These are phyloP conservation scores for Eulemur albifrons DNA, from an alignment of 2,797 vertebrate genomes.

Conservation along the genomic window DNA sequence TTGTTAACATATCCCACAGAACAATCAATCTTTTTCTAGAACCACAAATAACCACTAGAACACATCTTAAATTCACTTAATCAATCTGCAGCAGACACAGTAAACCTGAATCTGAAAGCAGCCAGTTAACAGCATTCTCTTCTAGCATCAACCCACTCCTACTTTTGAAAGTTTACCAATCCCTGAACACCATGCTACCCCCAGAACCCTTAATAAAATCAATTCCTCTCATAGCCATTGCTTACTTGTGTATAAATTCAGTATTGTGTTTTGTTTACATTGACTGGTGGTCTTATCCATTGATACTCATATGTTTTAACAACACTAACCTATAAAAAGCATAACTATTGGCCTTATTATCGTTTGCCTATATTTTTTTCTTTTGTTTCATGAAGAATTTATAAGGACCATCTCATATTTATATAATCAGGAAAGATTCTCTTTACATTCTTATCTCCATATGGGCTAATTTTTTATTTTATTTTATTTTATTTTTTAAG, in stretches of 20 bases:
- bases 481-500: too few relatives aligned
- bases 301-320: background rate
- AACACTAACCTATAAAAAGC: background rate
- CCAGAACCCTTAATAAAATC: background rate
- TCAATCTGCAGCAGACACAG: background rate
- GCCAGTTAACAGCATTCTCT: background rate
- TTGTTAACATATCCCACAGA: background rate
- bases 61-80: background rate
- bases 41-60: background rate
- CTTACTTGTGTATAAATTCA: background rate
- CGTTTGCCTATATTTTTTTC: background rate
- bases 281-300: background rate
- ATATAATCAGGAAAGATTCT: background rate
- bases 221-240: too few relatives aligned
- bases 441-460: background rate
- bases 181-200: background rate
- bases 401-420: background rate
- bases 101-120: background rate
- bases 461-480: background rate
- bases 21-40: background rate
- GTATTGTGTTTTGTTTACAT: too few relatives aligned
- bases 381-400: background rate
- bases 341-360: background rate
- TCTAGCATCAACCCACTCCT: background rate
- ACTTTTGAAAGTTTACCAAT: background rate